A percentile compares a stretch with the other conserved stretches of the same genome.
Evolutionary conservation across 2,888 invertebrate genomes (phyloP).

Genomic region (Drosophila ochracea): DNA sequence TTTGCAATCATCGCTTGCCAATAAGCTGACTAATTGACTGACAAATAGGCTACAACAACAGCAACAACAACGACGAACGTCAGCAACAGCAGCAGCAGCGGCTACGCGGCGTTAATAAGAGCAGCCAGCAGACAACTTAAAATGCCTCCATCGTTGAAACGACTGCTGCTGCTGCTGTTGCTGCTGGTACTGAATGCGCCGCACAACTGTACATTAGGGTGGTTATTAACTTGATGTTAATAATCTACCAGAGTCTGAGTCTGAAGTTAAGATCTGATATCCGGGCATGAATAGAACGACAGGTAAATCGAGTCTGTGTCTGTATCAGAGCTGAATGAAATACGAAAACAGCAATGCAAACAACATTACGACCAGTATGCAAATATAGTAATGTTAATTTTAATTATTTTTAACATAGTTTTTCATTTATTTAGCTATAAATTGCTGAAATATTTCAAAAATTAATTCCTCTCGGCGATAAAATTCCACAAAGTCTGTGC

Average conservation of each 20-base stretch:
- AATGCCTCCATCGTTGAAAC: constrained; percentile 44
- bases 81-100: constrained; percentile 38
- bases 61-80: constrained; percentile 33
- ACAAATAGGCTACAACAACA: constrained; percentile 71
- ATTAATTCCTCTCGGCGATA: not conserved
- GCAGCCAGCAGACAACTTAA: constrained; percentile 66
- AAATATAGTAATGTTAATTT: not conserved
- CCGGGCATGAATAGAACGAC: not conserved
- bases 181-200: constrained; percentile 43
- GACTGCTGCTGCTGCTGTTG: constrained; percentile 1
- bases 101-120: constrained; percentile 64
- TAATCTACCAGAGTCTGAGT: constrained; percentile 39
- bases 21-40: constrained; percentile 80
- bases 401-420: not conserved
- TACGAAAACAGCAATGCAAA: not conserved
- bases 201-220: constrained; percentile 77
- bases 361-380: constrained; percentile 6
- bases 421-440: not conserved
- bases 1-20: constrained; percentile 80
- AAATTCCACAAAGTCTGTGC: constrained; percentile 12
- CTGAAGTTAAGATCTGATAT: constrained; percentile 6
- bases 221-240: constrained; percentile 68
- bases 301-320: constrained; percentile 5
- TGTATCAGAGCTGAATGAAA: not conserved
- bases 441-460: not conserved